Evolutionary conservation across 2,113 vertebrate genomes (phyloP).

Genomic region (Nerophis ophidion): DNA sequence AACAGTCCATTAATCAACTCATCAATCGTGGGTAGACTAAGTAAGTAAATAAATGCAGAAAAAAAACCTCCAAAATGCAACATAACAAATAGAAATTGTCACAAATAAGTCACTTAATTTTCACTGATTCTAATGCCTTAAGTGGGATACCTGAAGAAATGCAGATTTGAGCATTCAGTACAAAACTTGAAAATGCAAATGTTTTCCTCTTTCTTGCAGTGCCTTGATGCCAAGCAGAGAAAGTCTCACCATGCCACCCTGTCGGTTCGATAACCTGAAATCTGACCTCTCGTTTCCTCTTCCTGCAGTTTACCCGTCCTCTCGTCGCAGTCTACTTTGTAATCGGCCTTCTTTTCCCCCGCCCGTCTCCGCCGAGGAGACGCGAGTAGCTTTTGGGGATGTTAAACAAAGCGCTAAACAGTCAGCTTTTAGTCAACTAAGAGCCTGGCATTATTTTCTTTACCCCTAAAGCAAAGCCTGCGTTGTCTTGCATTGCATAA

Average conservation of each 20-base stretch:
- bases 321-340: slow-evolving; percentile 43
- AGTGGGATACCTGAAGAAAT: too few species aligned
- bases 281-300: slow-evolving; percentile 51
- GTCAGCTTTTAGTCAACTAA: slow-evolving; percentile 47
- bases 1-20: too few species aligned
- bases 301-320: slow-evolving; percentile 39
- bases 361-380: not conserved
- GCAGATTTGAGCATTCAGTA: too few species aligned
- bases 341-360: slow-evolving; percentile 14
- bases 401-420: slow-evolving; percentile 30
- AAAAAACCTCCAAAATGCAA: too few species aligned
- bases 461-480: slow-evolving; percentile 30
- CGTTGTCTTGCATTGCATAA: slow-evolving; percentile 36
- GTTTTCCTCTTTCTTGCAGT: not conserved
- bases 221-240: slow-evolving; percentile 19
- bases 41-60: too few species aligned
- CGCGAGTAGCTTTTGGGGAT: slow-evolving; percentile 30
- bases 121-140: too few species aligned
- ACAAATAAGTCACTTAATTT: too few species aligned
- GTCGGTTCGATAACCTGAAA: slow-evolving; percentile 54
- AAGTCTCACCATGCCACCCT: slow-evolving; percentile 32
- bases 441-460: slow-evolving; percentile 36
- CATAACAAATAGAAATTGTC: too few species aligned
- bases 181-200: not conserved
- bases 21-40: too few species aligned